These are phyloP conservation scores for Zosterops borbonicus DNA, from an alignment of 2,113 vertebrate genomes.

Conservation along the genomic window DNA sequence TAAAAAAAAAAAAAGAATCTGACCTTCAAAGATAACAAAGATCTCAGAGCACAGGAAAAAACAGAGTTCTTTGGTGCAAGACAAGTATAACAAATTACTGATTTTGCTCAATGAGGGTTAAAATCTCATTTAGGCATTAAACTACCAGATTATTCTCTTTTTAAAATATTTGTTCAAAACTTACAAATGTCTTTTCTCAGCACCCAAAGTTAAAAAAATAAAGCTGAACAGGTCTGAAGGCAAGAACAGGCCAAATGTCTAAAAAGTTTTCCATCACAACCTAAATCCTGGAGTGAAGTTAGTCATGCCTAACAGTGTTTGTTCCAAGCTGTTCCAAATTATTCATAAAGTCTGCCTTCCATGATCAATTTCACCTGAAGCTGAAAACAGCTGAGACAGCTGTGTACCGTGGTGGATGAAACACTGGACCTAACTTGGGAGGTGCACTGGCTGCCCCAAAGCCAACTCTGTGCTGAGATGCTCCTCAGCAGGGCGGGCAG, in stretches of 20 bases:
- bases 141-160: neutral
- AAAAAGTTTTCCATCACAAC: neutral
- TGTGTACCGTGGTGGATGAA: neutral
- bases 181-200: neutral
- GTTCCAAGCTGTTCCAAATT: neutral
- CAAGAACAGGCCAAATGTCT: neutral
- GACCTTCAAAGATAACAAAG: neutral
- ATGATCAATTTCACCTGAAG: neutral
- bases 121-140: neutral
- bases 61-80: neutral
- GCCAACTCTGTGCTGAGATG: neutral
- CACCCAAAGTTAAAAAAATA: neutral
- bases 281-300: neutral
- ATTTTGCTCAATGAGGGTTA: neutral
- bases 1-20: neutral
- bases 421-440: rapidly evolving
- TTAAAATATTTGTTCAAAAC: neutral
- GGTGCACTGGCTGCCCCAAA: neutral
- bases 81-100: rapidly evolving
- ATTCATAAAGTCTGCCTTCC: neutral
- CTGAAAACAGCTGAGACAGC: neutral
- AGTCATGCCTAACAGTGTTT: neutral
- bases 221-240: neutral
- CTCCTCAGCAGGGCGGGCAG: neutral
- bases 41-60: neutral